Evolutionary conservation across 92 coral and sea anemone species (phyloP).

Genomic region (Epizoanthus fatuus): DNA sequence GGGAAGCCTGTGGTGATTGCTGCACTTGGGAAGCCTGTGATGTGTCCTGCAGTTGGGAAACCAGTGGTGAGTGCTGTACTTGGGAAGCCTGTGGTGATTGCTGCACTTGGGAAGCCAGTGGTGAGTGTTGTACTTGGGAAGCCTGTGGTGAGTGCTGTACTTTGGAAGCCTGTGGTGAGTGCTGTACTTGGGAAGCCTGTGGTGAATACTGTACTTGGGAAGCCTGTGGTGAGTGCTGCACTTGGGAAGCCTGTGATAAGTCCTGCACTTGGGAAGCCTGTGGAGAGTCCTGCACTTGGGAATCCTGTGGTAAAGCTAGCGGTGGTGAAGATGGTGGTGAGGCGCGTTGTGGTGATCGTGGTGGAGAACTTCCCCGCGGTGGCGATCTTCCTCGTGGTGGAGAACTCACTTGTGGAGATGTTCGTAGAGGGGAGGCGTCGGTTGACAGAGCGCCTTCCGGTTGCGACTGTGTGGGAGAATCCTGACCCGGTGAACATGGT

Average conservation of each 20-base stretch:
- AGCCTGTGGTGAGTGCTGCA: slow-evolving; percentile 1
- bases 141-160: not conserved
- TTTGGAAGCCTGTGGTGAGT: slow-evolving; percentile 44
- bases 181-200: slow-evolving; percentile 5
- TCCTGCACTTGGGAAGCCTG: slow-evolving; percentile 8
- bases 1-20: slow-evolving; percentile 4
- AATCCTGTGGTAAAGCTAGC: not conserved
- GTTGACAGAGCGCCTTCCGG: not conserved
- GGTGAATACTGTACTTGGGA: not conserved
- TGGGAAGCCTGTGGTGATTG: not conserved
- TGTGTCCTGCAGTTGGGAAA: not conserved
- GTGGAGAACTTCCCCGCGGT: not conserved
- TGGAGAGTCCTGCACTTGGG: not conserved
- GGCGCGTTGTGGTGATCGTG: not conserved
- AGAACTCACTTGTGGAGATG: not conserved
- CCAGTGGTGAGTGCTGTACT: not conserved
- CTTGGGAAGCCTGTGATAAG: slow-evolving; percentile 44
- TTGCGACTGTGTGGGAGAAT: not conserved
- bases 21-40: not conserved
- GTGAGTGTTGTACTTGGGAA: not conserved
- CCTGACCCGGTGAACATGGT: slow-evolving; percentile 28
- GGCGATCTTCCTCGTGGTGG: not conserved
- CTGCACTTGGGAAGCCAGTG: slow-evolving; percentile 2
- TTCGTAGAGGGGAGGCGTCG: not conserved
- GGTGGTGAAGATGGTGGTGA: slow-evolving; percentile 11